Evolutionary conservation across 2,888 invertebrate genomes (phyloP).

Genomic region (Papilio protenor): DNA sequence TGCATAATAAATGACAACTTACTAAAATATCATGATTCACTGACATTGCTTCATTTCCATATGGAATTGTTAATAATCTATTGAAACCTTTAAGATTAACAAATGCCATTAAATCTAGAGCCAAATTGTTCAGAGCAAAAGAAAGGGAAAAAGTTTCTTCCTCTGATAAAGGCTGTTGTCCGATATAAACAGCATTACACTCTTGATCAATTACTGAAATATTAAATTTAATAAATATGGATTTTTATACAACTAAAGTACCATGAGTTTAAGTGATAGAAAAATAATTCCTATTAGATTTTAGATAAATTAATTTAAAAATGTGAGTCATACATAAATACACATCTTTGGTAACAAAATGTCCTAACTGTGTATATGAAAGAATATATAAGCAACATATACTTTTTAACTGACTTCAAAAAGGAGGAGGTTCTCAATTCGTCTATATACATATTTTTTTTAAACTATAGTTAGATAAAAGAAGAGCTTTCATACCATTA

Average conservation of each 20-base stretch:
- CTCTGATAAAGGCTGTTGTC: constrained; percentile 64
- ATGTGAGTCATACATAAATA: not conserved
- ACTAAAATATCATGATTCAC: constrained; percentile 70
- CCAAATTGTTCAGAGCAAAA: constrained; percentile 61
- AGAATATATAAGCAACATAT: no score
- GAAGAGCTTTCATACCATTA: constrained; percentile 21
- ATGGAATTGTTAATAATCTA: constrained; percentile 68
- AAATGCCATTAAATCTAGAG: constrained; percentile 65
- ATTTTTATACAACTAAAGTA: not conserved
- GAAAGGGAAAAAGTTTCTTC: constrained; percentile 66
- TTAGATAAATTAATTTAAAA: not conserved
- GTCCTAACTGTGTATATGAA: not conserved
- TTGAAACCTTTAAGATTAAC: constrained; percentile 71
- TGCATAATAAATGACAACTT: constrained; percentile 46
- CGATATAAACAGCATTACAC: constrained; percentile 65
- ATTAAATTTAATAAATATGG: not conserved
- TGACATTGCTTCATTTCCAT: constrained; percentile 55
- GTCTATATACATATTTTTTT: no score
- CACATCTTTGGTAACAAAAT: not conserved
- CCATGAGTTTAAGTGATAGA: not conserved
- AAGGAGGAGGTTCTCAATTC: no score
- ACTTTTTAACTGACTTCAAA: no score
- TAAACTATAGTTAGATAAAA: no score
- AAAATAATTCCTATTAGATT: not conserved
- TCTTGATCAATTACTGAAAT: constrained; percentile 53